A percentile compares a stretch with the other conserved stretches of the same genome.
phyloP scores from a whole-genome alignment of 37 sponge, comb jelly and placozoan species.

The Spongilla lacustris region DNA sequence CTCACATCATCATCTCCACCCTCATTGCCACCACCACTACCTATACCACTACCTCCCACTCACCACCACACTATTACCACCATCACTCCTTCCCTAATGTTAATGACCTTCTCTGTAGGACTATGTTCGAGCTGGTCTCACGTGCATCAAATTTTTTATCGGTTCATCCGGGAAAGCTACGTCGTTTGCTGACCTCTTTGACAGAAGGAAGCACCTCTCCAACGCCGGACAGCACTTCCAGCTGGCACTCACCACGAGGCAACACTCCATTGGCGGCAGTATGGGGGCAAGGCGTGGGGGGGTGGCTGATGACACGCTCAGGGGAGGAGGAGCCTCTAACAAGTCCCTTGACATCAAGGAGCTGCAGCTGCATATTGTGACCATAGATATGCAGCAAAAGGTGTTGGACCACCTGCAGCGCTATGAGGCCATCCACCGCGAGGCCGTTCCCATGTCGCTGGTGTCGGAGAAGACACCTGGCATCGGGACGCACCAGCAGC shows the following conservation, averaged over 20 bases:
- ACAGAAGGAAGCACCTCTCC: slow-evolving; percentile 50
- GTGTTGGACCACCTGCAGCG: slow-evolving; percentile 14
- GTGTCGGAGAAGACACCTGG: not conserved
- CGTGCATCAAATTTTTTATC: slow-evolving; percentile 90
- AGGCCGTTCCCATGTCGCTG: not conserved
- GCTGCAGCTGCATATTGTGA: slow-evolving; percentile 42
- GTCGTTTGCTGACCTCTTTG: slow-evolving; percentile 61
- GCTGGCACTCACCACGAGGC: slow-evolving; percentile 23
- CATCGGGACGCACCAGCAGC: too few relatives aligned
- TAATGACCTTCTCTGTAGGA: slow-evolving; percentile 52
- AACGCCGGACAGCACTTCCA: slow-evolving; percentile 75
- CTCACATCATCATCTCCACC: too few relatives aligned
- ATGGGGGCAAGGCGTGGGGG: slow-evolving; percentile 6
- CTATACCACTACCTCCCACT: slow-evolving; percentile 5
- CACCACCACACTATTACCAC: too few relatives aligned
- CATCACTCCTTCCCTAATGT: too few relatives aligned
- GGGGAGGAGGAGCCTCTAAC: not conserved
- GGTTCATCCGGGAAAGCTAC: slow-evolving; percentile 61
- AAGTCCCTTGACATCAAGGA: slow-evolving; percentile 49
- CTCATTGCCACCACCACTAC: not conserved
- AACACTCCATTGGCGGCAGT: not conserved
- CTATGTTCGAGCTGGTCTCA: slow-evolving; percentile 80
- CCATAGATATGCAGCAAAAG: slow-evolving; percentile 65
- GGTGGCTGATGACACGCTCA: not conserved
- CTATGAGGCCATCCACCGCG: not conserved